Percentiles rank a stretch among this genome's conserved stretches.
Conservation (phyloP, 30 jellyfish, hydroid and myxozoan species). For the Pelagia noctiluca region DNA sequence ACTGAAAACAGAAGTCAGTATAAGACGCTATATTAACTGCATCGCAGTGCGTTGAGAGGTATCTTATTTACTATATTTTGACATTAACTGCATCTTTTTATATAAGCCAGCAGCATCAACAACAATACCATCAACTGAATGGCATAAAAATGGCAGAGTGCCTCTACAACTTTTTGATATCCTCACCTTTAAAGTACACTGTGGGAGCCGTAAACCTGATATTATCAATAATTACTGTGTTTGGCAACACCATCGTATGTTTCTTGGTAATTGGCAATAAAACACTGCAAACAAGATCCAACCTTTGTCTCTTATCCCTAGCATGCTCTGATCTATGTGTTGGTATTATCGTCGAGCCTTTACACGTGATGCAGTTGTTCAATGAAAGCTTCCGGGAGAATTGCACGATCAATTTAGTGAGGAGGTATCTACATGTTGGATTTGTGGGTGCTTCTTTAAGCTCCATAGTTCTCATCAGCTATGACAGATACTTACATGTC, state of each 20-base stretch:
- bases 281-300: slow-evolving; percentile 66
- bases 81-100: too few species aligned
- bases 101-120: too few species aligned
- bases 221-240: slow-evolving; percentile 23
- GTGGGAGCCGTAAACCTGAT: slow-evolving; percentile 59
- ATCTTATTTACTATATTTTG: too few species aligned
- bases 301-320: slow-evolving; percentile 52
- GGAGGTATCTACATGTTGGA: slow-evolving; percentile 62
- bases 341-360: slow-evolving; percentile 68
- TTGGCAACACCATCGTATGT: slow-evolving; percentile 60
- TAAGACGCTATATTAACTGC: too few species aligned
- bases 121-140: too few species aligned
- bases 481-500: slow-evolving; percentile 75
- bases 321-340: slow-evolving; percentile 83
- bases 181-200: not conserved
- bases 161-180: slow-evolving; percentile 36
- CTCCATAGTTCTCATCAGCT: slow-evolving; percentile 68
- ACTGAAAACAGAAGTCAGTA: too few species aligned
- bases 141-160: slow-evolving; percentile 53
- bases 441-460: slow-evolving; percentile 81
- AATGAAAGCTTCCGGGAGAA: slow-evolving; percentile 16
- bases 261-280: slow-evolving; percentile 18
- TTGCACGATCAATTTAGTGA: slow-evolving; percentile 54
- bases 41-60: too few species aligned
- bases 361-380: slow-evolving; percentile 56